Evolutionary conservation across 2,888 invertebrate genomes (phyloP).

Genomic region (Drosophila pegasa): DNA sequence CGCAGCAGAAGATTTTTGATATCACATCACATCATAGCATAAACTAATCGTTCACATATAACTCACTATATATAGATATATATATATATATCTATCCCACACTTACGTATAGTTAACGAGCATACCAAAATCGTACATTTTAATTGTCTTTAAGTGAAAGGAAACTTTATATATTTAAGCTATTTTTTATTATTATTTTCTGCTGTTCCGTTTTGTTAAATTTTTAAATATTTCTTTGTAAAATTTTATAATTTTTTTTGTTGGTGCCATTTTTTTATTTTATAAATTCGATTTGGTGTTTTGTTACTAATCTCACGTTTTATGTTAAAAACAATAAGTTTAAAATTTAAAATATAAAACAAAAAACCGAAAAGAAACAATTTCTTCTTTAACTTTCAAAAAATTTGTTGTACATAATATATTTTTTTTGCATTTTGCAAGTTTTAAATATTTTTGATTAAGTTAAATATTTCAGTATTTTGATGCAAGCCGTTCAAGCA

Average conservation of each 20-base stretch:
- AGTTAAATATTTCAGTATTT: slow-evolving; percentile 70
- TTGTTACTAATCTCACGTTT: slow-evolving; percentile 26
- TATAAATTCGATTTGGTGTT: slow-evolving; percentile 26
- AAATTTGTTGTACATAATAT: slow-evolving; percentile 62
- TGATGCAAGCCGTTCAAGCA: slow-evolving; percentile 61
- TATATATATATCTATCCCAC: slow-evolving; percentile 14
- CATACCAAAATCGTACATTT: slow-evolving; percentile 72
- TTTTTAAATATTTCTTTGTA: slow-evolving; percentile 6
- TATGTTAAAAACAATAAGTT: slow-evolving; percentile 35
- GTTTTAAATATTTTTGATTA: slow-evolving; percentile 36
- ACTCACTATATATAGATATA: slow-evolving; percentile 26
- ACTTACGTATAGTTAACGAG: slow-evolving; percentile 37
- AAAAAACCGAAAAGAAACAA: slow-evolving; percentile 8
- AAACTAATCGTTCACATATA: slow-evolving; percentile 24
- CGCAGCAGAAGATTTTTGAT: slow-evolving; percentile 53
- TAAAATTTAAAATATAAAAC: slow-evolving; percentile 1
- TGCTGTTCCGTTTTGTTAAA: slow-evolving; percentile 31
- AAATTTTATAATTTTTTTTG: slow-evolving; percentile 17
- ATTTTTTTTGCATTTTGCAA: slow-evolving; percentile 37
- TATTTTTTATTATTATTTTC: slow-evolving; percentile 10
- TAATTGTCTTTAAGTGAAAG: slow-evolving; percentile 51
- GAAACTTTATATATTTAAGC: slow-evolving; percentile 19
- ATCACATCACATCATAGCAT: slow-evolving; percentile 39
- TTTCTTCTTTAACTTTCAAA: background rate
- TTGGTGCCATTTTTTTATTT: slow-evolving; percentile 70